Percentiles rank a stretch among this genome's conserved stretches.
Conservation (phyloP, 2,113 vertebrate genomes). For the Notothenia rossii region DNA sequence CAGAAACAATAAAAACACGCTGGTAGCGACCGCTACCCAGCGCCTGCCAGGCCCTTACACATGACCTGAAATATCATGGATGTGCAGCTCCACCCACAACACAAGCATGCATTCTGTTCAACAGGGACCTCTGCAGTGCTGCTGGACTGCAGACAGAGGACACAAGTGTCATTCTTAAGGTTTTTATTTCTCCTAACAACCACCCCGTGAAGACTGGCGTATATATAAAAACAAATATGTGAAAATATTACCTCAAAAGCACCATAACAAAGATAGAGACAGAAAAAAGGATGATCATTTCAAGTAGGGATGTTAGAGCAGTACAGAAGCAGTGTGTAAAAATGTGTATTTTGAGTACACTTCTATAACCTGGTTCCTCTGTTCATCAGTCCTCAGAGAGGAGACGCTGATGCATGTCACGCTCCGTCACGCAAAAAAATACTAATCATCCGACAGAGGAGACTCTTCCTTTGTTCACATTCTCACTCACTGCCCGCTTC, state of each 20-base stretch:
- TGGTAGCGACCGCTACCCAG: no score
- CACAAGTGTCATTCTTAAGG: background rate
- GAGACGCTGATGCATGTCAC: constrained; percentile 26
- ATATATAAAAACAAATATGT: background rate
- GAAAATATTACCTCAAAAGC: background rate
- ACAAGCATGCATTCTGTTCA: background rate
- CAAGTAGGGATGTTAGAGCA: background rate
- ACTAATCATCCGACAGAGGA: constrained; percentile 34
- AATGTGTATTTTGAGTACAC: background rate
- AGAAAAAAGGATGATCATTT: background rate
- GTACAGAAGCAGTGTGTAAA: background rate
- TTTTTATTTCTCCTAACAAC: constrained; percentile 23
- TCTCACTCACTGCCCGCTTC: background rate
- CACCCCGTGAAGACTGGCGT: constrained; percentile 38
- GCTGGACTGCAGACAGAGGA: background rate
- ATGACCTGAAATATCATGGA: background rate
- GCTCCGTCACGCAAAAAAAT: constrained; percentile 31
- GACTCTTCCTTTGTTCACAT: constrained; percentile 52
- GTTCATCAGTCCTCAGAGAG: background rate
- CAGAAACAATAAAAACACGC: no score
- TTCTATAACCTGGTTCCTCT: constrained; percentile 2
- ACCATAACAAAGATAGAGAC: background rate
- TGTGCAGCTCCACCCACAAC: no score
- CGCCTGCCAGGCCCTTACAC: background rate
- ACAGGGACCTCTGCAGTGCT: background rate